Evolutionary conservation across 2,888 invertebrate species (phyloP), one percentile per base, ranked within the genome.

Genomic region (Lochmaea capreae): DNA sequence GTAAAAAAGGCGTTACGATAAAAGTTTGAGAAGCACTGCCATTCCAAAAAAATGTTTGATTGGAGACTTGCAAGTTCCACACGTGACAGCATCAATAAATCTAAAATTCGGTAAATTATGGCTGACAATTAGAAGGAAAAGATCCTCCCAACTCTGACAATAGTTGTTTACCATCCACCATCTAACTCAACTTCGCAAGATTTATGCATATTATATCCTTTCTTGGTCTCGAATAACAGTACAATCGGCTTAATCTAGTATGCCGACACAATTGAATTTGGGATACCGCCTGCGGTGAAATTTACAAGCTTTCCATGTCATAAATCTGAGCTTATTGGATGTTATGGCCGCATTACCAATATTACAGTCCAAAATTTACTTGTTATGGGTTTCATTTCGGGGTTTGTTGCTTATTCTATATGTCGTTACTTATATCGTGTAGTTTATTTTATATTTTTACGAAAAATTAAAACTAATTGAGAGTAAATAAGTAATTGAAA

Each of bases 271-370:
- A 86, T 86, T 86, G 86, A 83, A 86, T 86, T 86, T 83, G 84
- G 80, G 68, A 75, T 85, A 85, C 87, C 87, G 83, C 87, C 87
- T 86, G 86, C 84, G 79, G 87, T 81, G 83, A 84, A 85, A 87
- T 87, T 87, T 87, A 87, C 85, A 86, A 85, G 86, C 81, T 82
- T 81, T 82, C 82, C 80, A 82, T 82, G 81, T 82, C 87, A 86
- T 87, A 87, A 87, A 87, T 87, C 86, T 84, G 78, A 80, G 84
- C 84, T 87, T 87, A 87, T 87, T 87, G 87, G 87, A 87, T 87
- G 87, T 87, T 87, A 87, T 87, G 87, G 87, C 81, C 86, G 86
- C 86, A 87, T 87, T 87, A 86, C 84, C 85, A 84, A 83, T 85
- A 85, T 86, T 85, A 86, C 84, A 81, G 79, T 82, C 83, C 85